A percentile compares a stretch with the other conserved stretches of the same genome.
Evolutionary conservation across 2,113 vertebrate genomes (phyloP).

Genomic region (Pionites leucogaster): DNA sequence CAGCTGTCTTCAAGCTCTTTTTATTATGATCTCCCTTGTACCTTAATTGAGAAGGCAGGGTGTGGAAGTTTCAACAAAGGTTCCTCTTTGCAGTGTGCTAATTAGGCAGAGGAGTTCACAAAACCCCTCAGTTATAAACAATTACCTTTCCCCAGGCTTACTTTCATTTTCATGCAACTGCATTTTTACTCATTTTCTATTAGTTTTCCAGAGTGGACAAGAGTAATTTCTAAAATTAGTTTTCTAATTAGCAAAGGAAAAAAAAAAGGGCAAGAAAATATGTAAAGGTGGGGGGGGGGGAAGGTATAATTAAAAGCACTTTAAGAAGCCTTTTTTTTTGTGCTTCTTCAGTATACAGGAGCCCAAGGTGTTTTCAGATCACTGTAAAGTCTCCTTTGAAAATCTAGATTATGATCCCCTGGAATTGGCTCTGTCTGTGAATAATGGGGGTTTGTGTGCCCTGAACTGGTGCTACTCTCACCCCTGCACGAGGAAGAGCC

Average conservation of each 20-base stretch:
- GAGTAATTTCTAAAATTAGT: constrained; percentile 50
- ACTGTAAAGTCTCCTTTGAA: background rate
- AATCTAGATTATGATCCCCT: background rate
- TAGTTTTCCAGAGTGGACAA: constrained; percentile 35
- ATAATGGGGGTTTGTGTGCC: background rate
- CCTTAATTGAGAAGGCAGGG: constrained; percentile 53
- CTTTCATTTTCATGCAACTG: constrained; percentile 22
- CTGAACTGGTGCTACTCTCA: background rate
- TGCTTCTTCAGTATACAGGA: background rate
- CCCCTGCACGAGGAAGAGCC: background rate
- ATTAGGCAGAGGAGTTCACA: constrained; percentile 58
- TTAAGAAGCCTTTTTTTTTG: background rate
- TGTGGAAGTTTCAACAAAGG: constrained; percentile 55
- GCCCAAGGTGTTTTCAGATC: background rate
- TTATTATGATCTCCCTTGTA: constrained; percentile 19
- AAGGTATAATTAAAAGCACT: background rate
- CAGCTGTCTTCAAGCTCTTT: constrained; percentile 16
- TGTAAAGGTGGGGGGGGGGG: background rate
- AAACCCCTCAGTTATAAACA: constrained; percentile 45
- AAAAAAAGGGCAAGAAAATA: background rate
- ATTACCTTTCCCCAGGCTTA: constrained; percentile 44
- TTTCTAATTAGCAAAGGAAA: background rate
- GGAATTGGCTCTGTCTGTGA: background rate
- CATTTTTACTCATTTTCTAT: constrained; percentile 40
- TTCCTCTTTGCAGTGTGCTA: constrained; percentile 45